A percentile compares a stretch with the other conserved stretches of the same genome.
phyloP scores from a whole-genome alignment of 2,888 invertebrate species.

The Megamerina dolium region DNA sequence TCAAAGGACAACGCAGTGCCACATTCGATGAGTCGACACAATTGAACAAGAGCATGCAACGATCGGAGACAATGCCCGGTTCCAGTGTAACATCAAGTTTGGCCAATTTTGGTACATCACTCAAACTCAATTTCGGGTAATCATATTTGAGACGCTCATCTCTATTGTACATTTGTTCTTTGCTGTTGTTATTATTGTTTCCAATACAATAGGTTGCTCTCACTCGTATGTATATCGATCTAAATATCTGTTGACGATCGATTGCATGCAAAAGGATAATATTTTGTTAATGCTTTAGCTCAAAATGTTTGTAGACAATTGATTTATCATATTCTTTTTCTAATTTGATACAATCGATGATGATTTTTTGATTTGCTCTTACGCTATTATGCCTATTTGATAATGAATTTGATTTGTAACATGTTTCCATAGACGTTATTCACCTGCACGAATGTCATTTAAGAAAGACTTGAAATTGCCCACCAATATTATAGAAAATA shows the following conservation, averaged over 20 bases:
- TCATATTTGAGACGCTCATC: slow-evolving; percentile 26
- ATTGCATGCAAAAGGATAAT: slow-evolving; percentile 1
- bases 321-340: too few relatives aligned
- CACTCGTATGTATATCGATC: background rate
- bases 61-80: slow-evolving; percentile 69
- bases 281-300: too few relatives aligned
- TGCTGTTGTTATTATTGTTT: too few relatives aligned
- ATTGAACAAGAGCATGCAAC: slow-evolving; percentile 54
- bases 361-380: too few relatives aligned
- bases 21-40: slow-evolving; percentile 55
- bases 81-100: slow-evolving; percentile 69
- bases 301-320: too few relatives aligned
- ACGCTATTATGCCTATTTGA: too few relatives aligned
- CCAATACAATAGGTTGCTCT: too few relatives aligned
- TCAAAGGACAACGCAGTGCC: slow-evolving; percentile 56
- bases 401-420: too few relatives aligned
- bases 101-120: slow-evolving; percentile 72
- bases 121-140: slow-evolving; percentile 83
- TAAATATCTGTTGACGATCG: slow-evolving; percentile 1
- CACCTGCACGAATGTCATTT: slow-evolving; percentile 74
- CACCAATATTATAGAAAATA: slow-evolving; percentile 71
- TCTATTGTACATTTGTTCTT: too few relatives aligned
- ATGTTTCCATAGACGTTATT: slow-evolving; percentile 66
- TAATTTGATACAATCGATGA: too few relatives aligned
- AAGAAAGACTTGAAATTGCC: slow-evolving; percentile 76